Percentiles rank a stretch among this genome's conserved stretches.
These are phyloP conservation scores for Phyllotreta striolata DNA, from an alignment of 2,888 invertebrate genomes.

Conservation along the genomic window DNA sequence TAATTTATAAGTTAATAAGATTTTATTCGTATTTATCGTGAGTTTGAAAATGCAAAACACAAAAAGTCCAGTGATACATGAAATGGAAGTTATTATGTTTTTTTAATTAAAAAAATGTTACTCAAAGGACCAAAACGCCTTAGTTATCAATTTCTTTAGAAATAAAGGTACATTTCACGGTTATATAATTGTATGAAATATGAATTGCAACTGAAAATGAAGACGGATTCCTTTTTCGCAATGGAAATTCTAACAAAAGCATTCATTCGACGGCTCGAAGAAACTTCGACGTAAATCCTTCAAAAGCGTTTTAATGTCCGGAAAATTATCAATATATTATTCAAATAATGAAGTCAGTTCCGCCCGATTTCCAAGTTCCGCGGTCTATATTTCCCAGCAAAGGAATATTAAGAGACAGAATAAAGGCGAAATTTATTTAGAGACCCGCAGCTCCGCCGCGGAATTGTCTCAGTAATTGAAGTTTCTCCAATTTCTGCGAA, in stretches of 20 bases:
- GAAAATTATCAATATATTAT: slow-evolving; percentile 31
- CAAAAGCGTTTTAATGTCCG: slow-evolving; percentile 14
- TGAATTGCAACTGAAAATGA: too few relatives aligned
- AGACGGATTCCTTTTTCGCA: too few relatives aligned
- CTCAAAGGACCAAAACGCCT: too few relatives aligned
- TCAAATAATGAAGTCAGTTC: slow-evolving; percentile 25
- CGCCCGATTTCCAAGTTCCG: slow-evolving; percentile 23
- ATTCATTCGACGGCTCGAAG: not conserved
- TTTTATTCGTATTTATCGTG: too few relatives aligned
- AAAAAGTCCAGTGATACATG: too few relatives aligned
- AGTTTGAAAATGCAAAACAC: too few relatives aligned
- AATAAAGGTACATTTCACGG: too few relatives aligned
- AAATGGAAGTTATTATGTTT: too few relatives aligned
- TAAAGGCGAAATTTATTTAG: slow-evolving; percentile 40
- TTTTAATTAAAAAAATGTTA: too few relatives aligned
- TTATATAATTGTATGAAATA: too few relatives aligned
- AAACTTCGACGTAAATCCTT: slow-evolving; percentile 6
- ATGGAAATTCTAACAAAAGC: not conserved
- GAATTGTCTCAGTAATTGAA: slow-evolving; percentile 46
- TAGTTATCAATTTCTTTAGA: too few relatives aligned
- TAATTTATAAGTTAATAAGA: too few relatives aligned
- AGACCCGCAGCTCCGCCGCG: slow-evolving; percentile 33
- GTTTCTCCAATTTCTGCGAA: slow-evolving; percentile 41
- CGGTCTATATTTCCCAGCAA: slow-evolving; percentile 23
- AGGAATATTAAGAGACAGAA: slow-evolving; percentile 34